Evolutionary conservation across 2,113 vertebrate species (phyloP).

Genomic region (Cynoglossus semilaevis): DNA sequence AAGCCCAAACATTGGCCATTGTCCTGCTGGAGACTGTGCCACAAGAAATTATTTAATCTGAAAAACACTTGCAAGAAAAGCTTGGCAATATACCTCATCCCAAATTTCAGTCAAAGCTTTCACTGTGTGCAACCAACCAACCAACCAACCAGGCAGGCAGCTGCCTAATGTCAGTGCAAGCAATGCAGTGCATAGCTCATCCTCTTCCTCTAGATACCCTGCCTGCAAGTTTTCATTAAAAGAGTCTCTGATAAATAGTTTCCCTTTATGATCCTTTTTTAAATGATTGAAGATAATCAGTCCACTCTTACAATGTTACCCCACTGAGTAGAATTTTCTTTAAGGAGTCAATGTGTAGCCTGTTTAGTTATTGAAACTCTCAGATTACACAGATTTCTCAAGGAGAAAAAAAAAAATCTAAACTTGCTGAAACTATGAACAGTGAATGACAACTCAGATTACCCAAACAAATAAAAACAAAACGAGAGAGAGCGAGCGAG

Average conservation of each 20-base stretch:
- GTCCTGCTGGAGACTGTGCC: constrained; percentile 54
- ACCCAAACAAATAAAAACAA: too few relatives aligned
- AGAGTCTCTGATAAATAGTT: too few relatives aligned
- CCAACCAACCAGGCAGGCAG: not conserved
- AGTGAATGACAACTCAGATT: too few relatives aligned
- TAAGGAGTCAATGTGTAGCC: too few relatives aligned
- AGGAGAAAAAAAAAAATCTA: too few relatives aligned
- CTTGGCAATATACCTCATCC: constrained; percentile 54
- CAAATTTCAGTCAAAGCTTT: constrained; percentile 50
- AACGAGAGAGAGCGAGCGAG: too few relatives aligned
- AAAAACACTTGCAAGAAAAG: constrained; percentile 70
- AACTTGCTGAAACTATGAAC: too few relatives aligned
- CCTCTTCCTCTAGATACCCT: constrained; percentile 47
- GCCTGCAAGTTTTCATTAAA: constrained; percentile 38
- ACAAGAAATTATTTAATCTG: constrained; percentile 70
- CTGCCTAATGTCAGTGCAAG: constrained; percentile 39
- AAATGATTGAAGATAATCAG: constrained; percentile 39
- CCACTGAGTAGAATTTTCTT: too few relatives aligned
- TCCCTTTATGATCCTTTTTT: constrained; percentile 28
- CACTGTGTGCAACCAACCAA: constrained; percentile 43
- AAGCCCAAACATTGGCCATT: constrained; percentile 61
- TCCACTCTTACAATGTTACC: too few relatives aligned
- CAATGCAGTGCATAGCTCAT: constrained; percentile 47
- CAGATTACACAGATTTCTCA: too few relatives aligned
- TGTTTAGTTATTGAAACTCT: too few relatives aligned